Conservation (phyloP, 2,113 vertebrate species). For the Xyrauchen texanus region DNA sequence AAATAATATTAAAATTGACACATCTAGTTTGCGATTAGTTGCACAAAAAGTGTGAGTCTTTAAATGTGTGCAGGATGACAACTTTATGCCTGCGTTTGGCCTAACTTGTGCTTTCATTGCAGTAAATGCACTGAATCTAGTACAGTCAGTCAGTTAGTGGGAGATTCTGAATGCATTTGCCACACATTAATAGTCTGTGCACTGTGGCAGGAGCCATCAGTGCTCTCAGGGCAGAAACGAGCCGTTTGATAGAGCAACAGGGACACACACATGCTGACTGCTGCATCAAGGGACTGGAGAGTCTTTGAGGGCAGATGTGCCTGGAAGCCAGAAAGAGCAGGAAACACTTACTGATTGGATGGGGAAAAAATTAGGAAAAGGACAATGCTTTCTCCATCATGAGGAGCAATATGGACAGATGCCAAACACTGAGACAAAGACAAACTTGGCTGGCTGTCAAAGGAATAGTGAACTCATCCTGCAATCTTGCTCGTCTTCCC, state of each 20-base stretch:
- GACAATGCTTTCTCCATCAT: not conserved
- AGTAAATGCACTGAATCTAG: not conserved
- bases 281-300: slow-evolving; percentile 17
- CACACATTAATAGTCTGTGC: slow-evolving; percentile 18
- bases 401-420: slow-evolving; percentile 7
- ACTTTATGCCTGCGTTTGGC: too few species aligned
- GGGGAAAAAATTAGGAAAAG: slow-evolving; percentile 2
- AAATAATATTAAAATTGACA: too few species aligned
- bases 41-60: too few species aligned
- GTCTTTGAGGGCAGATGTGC: slow-evolving; percentile 37
- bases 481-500: slow-evolving; percentile 19
- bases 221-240: slow-evolving; percentile 18
- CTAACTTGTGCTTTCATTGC: not conserved
- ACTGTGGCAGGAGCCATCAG: slow-evolving; percentile 1
- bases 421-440: slow-evolving; percentile 28
- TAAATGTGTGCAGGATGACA: too few species aligned
- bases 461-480: slow-evolving; percentile 3
- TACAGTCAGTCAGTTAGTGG: not conserved
- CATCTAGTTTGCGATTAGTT: too few species aligned
- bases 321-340: slow-evolving; percentile 16
- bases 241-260: slow-evolving; percentile 20
- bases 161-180: slow-evolving; percentile 11
- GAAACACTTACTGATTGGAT: slow-evolving; percentile 25
- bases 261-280: slow-evolving; percentile 32
- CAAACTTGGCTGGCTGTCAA: slow-evolving; percentile 20